Evolutionary conservation across 2,888 invertebrate genomes (phyloP).

Genomic region (Tiphia femorata): DNA sequence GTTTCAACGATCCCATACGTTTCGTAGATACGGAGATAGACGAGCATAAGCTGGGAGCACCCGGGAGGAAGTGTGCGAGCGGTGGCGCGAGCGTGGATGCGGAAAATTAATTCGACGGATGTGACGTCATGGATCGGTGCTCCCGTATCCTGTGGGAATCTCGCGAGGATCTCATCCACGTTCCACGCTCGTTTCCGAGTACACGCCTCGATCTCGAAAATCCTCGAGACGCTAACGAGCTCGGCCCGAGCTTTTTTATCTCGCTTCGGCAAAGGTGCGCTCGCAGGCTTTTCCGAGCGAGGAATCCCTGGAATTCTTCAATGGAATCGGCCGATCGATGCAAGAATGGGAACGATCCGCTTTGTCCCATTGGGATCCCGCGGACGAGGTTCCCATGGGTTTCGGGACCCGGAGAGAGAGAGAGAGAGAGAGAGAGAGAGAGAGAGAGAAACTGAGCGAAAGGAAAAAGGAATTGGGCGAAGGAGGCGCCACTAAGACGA

Average conservation of each 20-base stretch:
- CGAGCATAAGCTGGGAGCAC: too few relatives aligned
- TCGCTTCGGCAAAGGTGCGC: too few relatives aligned
- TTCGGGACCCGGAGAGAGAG: slow-evolving; percentile 22
- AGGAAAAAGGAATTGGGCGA: slow-evolving; percentile 31
- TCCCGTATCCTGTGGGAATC: slow-evolving; percentile 42
- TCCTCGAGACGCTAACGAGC: too few relatives aligned
- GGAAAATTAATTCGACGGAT: slow-evolving; percentile 56
- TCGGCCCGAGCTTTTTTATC: too few relatives aligned
- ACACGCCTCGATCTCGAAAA: not conserved
- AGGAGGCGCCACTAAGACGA: slow-evolving; percentile 54
- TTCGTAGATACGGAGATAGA: too few relatives aligned
- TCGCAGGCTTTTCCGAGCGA: too few relatives aligned
- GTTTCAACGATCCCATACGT: too few relatives aligned
- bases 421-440: not conserved
- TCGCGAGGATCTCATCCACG: slow-evolving; percentile 21
- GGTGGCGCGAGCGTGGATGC: slow-evolving; percentile 26
- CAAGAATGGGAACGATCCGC: slow-evolving; percentile 25
- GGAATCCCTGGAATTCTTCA: too few relatives aligned
- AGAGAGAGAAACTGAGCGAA: not conserved
- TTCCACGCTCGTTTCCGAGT: slow-evolving; percentile 4
- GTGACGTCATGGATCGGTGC: slow-evolving; percentile 55
- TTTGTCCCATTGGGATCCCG: slow-evolving; percentile 19
- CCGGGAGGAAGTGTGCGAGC: not conserved
- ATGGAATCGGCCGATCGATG: too few relatives aligned
- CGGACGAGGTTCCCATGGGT: slow-evolving; percentile 52